phyloP scores from a whole-genome alignment of 1,140 invertebrate genomes.

The Xylocopa sonorina region DNA sequence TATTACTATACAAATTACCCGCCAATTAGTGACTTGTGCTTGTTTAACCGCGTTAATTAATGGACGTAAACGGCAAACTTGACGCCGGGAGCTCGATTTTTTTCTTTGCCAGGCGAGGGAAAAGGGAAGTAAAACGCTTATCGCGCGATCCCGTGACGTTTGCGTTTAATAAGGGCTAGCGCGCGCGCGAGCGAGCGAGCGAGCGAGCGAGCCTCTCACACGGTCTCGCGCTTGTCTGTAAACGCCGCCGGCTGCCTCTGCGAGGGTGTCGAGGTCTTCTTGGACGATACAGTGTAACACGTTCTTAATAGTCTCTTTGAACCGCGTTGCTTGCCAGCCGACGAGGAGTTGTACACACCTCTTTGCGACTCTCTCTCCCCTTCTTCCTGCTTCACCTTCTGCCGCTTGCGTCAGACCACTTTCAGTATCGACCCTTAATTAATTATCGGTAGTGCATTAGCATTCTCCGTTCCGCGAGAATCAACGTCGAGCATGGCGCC shows the following conservation, averaged over 20 bases:
- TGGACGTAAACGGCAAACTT: conserved; percentile 74
- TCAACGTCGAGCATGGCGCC: conserved; percentile 14
- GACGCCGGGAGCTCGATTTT: conserved; percentile 45
- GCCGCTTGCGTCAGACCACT: conserved; percentile 65
- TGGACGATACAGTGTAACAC: conserved; percentile 69
- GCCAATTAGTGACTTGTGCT: conserved; percentile 79
- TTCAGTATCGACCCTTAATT: conserved; percentile 72
- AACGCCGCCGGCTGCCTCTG: conserved; percentile 27
- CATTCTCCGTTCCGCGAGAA: conserved; percentile 37
- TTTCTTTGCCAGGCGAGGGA: conserved; percentile 31
- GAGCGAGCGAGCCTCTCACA: no score
- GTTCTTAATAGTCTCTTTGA: conserved; percentile 68
- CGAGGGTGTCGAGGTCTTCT: conserved; percentile 65
- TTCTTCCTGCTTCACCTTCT: conserved; percentile 54
- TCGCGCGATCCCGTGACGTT: conserved; percentile 63
- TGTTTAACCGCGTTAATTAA: conserved; percentile 79
- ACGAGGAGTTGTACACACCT: conserved; percentile 59
- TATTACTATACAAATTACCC: conserved; percentile 77
- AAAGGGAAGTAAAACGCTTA: background rate
- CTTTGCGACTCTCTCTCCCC: conserved; percentile 60
- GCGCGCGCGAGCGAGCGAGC: no score
- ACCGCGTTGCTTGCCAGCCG: conserved; percentile 64
- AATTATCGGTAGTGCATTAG: conserved; percentile 69
- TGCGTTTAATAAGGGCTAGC: background rate
- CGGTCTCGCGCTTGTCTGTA: conserved; percentile 14